phyloP scores from a whole-genome alignment of 2,888 invertebrate genomes.

The Caradrina kadenii region DNA sequence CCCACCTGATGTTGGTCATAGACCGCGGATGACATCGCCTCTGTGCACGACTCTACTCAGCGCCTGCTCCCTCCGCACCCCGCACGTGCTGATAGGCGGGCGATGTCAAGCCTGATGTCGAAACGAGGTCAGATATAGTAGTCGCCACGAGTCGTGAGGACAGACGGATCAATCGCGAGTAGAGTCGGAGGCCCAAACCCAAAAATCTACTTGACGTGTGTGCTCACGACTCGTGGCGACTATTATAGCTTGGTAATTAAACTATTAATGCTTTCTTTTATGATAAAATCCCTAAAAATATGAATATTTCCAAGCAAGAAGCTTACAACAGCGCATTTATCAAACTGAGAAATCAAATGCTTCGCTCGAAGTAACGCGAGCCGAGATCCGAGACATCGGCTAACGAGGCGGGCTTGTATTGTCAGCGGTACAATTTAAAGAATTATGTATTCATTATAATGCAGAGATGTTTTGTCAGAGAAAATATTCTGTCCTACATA shows the following conservation, averaged over 20 bases:
- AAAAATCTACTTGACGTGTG: too few relatives aligned
- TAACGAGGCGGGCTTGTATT: conserved; percentile 27
- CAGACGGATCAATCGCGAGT: too few relatives aligned
- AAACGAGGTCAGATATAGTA: too few relatives aligned
- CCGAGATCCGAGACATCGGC: neutral
- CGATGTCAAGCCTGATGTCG: too few relatives aligned
- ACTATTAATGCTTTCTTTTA: neutral
- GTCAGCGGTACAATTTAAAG: conserved; percentile 21
- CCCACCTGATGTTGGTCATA: too few relatives aligned
- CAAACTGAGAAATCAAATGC: conserved; percentile 32
- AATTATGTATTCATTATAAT: conserved; percentile 20
- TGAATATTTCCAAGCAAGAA: neutral
- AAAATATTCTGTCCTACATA: conserved; percentile 5
- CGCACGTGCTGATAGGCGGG: too few relatives aligned
- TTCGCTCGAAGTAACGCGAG: conserved; percentile 16
- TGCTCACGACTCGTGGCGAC: too few relatives aligned
- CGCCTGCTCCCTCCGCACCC: too few relatives aligned
- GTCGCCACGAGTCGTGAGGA: too few relatives aligned
- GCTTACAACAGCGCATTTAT: conserved; percentile 24
- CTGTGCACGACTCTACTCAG: too few relatives aligned
- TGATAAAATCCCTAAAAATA: neutral
- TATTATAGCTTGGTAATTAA: neutral
- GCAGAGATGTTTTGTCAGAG: conserved; percentile 9
- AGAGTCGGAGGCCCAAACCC: too few relatives aligned
- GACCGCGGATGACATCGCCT: too few relatives aligned